Evolutionary conservation across 2,113 vertebrate genomes (phyloP).

Genomic region (Tiliqua scincoides): DNA sequence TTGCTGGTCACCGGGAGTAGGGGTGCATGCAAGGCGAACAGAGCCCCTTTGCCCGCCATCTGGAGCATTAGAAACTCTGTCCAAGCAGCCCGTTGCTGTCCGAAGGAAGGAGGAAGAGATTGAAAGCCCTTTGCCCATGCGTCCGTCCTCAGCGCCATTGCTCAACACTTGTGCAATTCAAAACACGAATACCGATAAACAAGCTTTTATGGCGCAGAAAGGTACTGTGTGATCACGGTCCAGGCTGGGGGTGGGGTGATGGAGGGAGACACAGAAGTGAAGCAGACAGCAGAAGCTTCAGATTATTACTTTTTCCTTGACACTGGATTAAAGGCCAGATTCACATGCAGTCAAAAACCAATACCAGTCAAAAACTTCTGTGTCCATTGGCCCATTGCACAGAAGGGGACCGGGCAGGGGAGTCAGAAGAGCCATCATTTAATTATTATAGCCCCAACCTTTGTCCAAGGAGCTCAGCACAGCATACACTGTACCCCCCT

Average conservation of each 20-base stretch:
- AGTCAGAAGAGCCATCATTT: too few relatives aligned
- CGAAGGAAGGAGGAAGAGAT: background rate
- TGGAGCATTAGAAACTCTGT: background rate
- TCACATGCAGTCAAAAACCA: too few relatives aligned
- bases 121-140: too few relatives aligned
- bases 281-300: too few relatives aligned
- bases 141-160: background rate
- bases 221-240: background rate
- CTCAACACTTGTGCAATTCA: background rate
- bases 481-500: background rate
- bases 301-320: too few relatives aligned
- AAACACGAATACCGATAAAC: background rate
- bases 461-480: background rate
- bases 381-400: too few relatives aligned
- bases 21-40: background rate
- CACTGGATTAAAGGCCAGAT: too few relatives aligned
- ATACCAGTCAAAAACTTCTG: too few relatives aligned
- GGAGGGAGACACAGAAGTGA: too few relatives aligned
- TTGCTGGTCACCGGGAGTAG: background rate
- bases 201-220: background rate
- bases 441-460: too few relatives aligned
- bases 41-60: background rate
- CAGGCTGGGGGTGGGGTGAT: too few relatives aligned
- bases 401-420: too few relatives aligned
- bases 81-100: background rate